Base-by-base conservation (phyloP, 2,888 invertebrate species). In the Thereva unica region DNA sequence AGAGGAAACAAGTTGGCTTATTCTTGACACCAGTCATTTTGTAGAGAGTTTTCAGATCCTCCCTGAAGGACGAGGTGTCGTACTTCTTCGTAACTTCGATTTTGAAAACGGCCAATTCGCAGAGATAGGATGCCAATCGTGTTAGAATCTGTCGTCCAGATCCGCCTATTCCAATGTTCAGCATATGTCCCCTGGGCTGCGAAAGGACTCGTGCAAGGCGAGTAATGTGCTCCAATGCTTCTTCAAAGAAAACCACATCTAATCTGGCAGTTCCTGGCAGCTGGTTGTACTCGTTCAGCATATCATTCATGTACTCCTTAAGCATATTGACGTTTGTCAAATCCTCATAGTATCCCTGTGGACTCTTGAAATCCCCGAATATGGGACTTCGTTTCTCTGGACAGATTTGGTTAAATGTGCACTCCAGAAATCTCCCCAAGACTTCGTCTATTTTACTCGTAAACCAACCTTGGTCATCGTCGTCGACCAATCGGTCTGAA, bases 121-220 rank as follows among this genome's bases (percentile, higher is more conserved):
- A 90, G 72, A 95, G 89, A 80, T 89, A 91, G 0, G 91, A 85
- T 0, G 92, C 88, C 4, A 95, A 79, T 35, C 90, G 84, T 0
- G 91, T 86, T 71, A 95, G 82, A 42, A 91, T 91, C 77, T 92
- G 92, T 7, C 95, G 84, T 0, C 95, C 95, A 68, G 91, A 92
- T 1, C 95, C 95, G 84, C 89, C 91, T 67, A 93, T 90, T 41
- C 94, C 94, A 44, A 95, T 88, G 69, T 94, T 85, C 10, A 95
- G 82, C 86, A 92, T 85, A 77, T 95, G 88, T 0, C 95, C 94
- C 8, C 91, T 82, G 0, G 90, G 91, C 79, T 91, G 93, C 0
- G 93, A 91, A 66, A 95, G 86, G 40, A 94, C 91, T 50, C 95
- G 84, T 35, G 90, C 88, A 68, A 95, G 89, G 70, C 92, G 87